Base-by-base conservation (phyloP, 2,113 vertebrate species). In the Penelope pileata region DNA sequence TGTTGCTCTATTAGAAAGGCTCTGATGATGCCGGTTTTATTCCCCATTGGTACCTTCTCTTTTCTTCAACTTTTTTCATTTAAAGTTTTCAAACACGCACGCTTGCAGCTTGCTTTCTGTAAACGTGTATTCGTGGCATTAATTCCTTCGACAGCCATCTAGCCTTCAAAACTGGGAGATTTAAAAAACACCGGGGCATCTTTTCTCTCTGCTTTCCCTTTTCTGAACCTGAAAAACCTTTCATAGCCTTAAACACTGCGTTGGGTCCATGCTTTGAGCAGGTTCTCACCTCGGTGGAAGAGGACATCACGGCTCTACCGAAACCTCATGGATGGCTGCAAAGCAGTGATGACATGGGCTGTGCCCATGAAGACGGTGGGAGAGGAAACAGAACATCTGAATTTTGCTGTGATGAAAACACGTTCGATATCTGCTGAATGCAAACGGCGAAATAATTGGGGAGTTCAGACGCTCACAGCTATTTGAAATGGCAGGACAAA, bases 21-120 rank as follows among this genome's bases (percentile, higher is more conserved):
- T 96, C 93, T 73, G 89, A 90, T 66, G 75, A 88, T 75, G 73
- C 83, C 82, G 53, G 23, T 91, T 96, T 66, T 91, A 94, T 83
- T 91, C 85, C 83, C 79, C 3, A 51, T 56, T 34, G 79, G 29
- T 30, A 62, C 15, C 67, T 72, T 14, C 29, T 63, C 76, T 91
- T 63, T 42, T 43, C 54, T 76, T 76, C 23, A 87, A 68, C 66
- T 91, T 90, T 34, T 26, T 9, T 38, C 45, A 83, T 91, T 70
- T 16, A 3, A 85, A 85, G 38, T 62, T 95, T 88, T 73, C 95
- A 80, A 63, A 90, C 54, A 66, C 29, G 34, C 4, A 4, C 1
- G 22, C 69, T 91, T 54, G 15, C 76, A 91, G 38, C 8, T 59
- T 12, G 0, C 53, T 63, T 77, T 40, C 91, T 67, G 2, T 27